phyloP scores from a whole-genome alignment of 2,797 vertebrate species.

The Melanotaenia trifasciata region DNA sequence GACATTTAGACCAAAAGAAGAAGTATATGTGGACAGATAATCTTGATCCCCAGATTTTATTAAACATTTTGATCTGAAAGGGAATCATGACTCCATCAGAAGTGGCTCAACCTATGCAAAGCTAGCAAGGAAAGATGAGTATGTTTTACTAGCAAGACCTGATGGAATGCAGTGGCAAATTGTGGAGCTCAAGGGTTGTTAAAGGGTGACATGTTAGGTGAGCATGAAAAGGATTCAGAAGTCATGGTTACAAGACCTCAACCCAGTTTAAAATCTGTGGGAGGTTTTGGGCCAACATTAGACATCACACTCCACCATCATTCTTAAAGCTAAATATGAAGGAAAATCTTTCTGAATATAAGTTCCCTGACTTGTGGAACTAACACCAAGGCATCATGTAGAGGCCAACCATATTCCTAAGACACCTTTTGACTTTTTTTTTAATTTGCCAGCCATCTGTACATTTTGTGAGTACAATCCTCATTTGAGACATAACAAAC shows the following conservation, averaged over 20 bases:
- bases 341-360: background rate
- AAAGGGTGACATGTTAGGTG: background rate
- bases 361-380: background rate
- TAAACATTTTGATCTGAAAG: background rate
- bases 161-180: background rate
- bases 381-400: background rate
- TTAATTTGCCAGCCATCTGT: background rate
- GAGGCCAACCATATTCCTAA: background rate
- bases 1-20: background rate
- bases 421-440: background rate
- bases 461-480: background rate
- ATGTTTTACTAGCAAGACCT: background rate
- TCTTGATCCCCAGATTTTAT: background rate
- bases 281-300: background rate
- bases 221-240: background rate
- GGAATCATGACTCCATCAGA: background rate
- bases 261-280: background rate
- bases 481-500: background rate
- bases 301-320: background rate
- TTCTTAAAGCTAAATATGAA: background rate
- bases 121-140: background rate
- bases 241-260: background rate
- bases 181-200: background rate
- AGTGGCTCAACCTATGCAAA: background rate
- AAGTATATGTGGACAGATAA: background rate